Evolutionary conservation across 2,797 vertebrate species (phyloP).

Genomic region (Acrocephalus scirpaceus): DNA sequence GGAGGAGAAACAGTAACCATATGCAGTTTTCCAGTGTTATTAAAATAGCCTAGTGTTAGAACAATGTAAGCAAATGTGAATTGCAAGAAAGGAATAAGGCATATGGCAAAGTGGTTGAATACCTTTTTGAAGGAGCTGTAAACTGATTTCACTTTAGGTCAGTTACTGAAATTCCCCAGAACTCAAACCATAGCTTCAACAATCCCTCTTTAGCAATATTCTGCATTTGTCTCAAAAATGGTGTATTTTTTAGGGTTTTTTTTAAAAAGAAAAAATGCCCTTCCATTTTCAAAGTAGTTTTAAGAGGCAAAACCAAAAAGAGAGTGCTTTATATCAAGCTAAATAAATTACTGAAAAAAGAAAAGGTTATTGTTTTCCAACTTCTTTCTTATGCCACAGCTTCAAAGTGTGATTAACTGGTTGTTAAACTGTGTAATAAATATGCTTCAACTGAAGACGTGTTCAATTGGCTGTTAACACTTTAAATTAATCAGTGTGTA

Average conservation of each 20-base stretch:
- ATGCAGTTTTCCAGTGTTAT: background rate
- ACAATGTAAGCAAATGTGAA: background rate
- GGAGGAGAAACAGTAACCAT: background rate
- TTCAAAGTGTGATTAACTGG: constrained; percentile 12
- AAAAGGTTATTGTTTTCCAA: background rate
- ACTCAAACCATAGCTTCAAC: background rate
- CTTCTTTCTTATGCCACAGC: background rate
- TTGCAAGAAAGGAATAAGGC: background rate
- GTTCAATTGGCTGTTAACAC: background rate
- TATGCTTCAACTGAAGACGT: background rate
- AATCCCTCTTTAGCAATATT: background rate
- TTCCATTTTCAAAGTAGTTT: background rate
- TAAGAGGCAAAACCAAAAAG: background rate
- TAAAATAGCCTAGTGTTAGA: background rate
- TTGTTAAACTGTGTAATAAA: background rate
- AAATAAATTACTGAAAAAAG: background rate
- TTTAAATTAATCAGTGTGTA: constrained; percentile 33
- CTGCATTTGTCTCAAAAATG: background rate
- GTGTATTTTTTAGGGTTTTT: background rate
- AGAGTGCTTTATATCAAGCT: background rate
- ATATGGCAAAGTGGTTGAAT: background rate
- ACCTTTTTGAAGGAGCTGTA: background rate
- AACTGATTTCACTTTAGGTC: background rate
- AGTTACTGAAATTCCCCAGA: background rate
- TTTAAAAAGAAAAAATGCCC: background rate